These are phyloP conservation scores for Lepisosteus oculatus DNA, from an alignment of 2,113 vertebrate species.

Conservation along the genomic window DNA sequence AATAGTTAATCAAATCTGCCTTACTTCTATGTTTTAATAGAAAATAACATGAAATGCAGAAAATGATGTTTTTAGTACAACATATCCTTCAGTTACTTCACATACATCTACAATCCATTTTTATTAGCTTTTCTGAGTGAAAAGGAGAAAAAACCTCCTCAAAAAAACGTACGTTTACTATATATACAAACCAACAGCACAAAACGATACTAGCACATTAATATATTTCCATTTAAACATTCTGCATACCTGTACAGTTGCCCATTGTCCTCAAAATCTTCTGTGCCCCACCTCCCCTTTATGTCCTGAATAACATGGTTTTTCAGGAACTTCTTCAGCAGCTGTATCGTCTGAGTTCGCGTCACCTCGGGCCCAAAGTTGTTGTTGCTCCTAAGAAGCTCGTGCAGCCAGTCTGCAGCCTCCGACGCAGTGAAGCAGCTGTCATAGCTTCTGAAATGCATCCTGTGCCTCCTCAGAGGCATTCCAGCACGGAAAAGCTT, in stretches of 20 bases:
- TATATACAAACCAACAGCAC: neutral
- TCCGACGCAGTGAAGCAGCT: slow-evolving; percentile 73
- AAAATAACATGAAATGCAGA: too few relatives aligned
- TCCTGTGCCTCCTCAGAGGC: slow-evolving; percentile 74
- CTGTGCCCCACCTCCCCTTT: slow-evolving; percentile 79
- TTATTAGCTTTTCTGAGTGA: too few relatives aligned
- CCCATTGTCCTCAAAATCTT: slow-evolving; percentile 77
- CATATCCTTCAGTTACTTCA: too few relatives aligned
- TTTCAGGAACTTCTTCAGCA: slow-evolving; percentile 80
- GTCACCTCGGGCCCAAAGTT: slow-evolving; percentile 84
- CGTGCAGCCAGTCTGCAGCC: slow-evolving; percentile 73
- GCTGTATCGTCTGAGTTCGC: slow-evolving; percentile 72
- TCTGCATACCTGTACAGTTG: slow-evolving; percentile 72
- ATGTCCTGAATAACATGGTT: slow-evolving; percentile 84
- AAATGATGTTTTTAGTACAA: too few relatives aligned
- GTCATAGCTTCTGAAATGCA: slow-evolving; percentile 76
- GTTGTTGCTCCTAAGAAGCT: slow-evolving; percentile 67
- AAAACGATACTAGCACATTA: neutral
- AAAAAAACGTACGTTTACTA: neutral
- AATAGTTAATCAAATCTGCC: too few relatives aligned
- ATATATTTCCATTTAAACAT: neutral
- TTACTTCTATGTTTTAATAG: too few relatives aligned
- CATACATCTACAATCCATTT: too few relatives aligned
- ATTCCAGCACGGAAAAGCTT: slow-evolving; percentile 75
- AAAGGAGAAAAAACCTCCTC: neutral